These are phyloP conservation scores for Aquatica leii DNA, from an alignment of 2,888 invertebrate genomes.

Conservation along the genomic window DNA sequence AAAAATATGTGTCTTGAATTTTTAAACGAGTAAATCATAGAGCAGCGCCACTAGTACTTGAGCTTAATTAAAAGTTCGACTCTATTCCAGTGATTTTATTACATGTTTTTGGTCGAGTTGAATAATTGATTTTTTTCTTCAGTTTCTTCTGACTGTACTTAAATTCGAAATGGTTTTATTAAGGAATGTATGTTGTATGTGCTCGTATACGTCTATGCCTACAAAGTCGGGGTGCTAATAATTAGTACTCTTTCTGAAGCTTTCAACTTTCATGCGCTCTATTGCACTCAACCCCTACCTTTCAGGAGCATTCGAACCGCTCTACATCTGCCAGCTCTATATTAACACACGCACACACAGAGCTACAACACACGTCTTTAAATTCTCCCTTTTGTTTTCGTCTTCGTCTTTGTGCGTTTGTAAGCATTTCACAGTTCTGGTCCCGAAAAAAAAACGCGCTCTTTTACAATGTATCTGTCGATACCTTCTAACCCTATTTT, in stretches of 20 bases:
- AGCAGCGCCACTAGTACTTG: too few species aligned
- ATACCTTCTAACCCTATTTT: constrained; percentile 14
- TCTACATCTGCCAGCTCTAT: constrained; percentile 30
- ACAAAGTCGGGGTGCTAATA: constrained; percentile 54
- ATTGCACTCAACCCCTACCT: constrained; percentile 47
- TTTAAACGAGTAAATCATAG: neutral
- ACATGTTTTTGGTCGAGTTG: neutral
- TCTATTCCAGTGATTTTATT: neutral
- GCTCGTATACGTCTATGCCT: constrained; percentile 23
- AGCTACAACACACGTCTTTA: neutral
- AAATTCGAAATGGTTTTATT: constrained; percentile 24
- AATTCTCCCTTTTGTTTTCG: neutral
- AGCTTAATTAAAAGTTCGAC: too few species aligned
- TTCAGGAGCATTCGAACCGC: constrained; percentile 32
- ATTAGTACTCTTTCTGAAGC: constrained; percentile 57
- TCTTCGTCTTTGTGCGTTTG: neutral
- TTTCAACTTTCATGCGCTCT: constrained; percentile 50
- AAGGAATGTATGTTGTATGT: constrained; percentile 28
- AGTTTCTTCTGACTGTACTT: constrained; percentile 24
- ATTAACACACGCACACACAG: constrained; percentile 12
- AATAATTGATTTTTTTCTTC: neutral
- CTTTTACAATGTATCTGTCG: too few species aligned
- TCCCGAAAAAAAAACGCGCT: too few species aligned
- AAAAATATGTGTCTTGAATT: neutral
- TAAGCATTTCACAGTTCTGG: neutral